Percentiles rank a stretch among this genome's conserved stretches.
Evolutionary conservation across 2,888 invertebrate species (phyloP).

Genomic region (Ectemnius lituratus): DNA sequence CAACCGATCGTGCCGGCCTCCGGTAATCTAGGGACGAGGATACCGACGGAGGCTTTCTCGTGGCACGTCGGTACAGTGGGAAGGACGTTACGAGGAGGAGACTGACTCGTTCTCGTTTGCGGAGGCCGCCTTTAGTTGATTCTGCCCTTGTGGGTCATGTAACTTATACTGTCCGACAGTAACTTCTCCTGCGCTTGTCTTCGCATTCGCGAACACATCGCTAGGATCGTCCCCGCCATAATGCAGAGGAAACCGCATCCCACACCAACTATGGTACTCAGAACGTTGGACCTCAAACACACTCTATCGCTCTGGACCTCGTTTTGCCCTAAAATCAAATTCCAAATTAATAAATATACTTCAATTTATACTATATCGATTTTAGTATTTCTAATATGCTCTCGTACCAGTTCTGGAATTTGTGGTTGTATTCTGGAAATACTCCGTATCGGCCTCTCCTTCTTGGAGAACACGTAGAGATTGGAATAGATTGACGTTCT

Average conservation of each 20-base stretch:
- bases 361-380: background rate
- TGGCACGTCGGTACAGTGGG: constrained; percentile 24
- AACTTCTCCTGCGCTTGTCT: constrained; percentile 77
- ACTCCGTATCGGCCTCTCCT: constrained; percentile 86
- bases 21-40: constrained; percentile 20
- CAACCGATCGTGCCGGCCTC: constrained; percentile 21
- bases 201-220: constrained; percentile 87
- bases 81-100: constrained; percentile 24
- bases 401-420: constrained; percentile 67
- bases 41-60: constrained; percentile 33
- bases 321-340: constrained; percentile 53
- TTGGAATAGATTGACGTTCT: constrained; percentile 94
- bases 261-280: constrained; percentile 85
- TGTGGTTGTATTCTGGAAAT: constrained; percentile 74
- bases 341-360: no score
- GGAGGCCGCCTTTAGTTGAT: constrained; percentile 68
- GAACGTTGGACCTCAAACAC: constrained; percentile 81
- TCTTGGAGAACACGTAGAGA: constrained; percentile 92
- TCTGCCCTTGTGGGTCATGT: constrained; percentile 76
- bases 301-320: constrained; percentile 77
- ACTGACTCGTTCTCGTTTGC: constrained; percentile 38
- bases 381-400: background rate
- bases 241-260: constrained; percentile 86
- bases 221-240: constrained; percentile 85
- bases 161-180: constrained; percentile 75